Evolutionary conservation across 2,888 invertebrate genomes (phyloP), one percentile per base, ranked within the genome.

Genomic region (Gandaritis pyraliata): DNA sequence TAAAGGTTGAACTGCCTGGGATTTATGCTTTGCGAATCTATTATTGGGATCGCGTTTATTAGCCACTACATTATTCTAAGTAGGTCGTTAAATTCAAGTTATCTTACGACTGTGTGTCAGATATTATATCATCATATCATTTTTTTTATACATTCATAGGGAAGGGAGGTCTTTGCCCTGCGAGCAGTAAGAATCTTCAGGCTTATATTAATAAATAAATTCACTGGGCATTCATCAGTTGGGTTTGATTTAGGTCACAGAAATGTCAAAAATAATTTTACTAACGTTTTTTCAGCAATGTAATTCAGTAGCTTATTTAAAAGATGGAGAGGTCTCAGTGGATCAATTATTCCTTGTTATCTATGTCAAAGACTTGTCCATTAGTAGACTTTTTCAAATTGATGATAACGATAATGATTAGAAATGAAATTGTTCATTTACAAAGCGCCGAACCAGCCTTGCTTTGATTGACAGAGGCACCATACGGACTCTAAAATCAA

Each of bases 11-110:
- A 73, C 72, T 73, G 75, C 68, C 73, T 71, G 76, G 76, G 78
- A 83, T 83, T 82, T 82, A 82, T 81, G 79, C 75, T 75, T 72
- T 66, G 69, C 72, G 78, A 82, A 81, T 80, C 82, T 81, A 81
- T 78, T 81, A 82, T 82, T 80, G 76, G 75, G 71, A 72, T 70
- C 69, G 65, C 66, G 67, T 59, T 72, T 78, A 75, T 76, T 75
- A 77, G 76, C 72, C 61, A 66, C 71, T 75, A 73, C 73, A 68
- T 76, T 73, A 73, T 71, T 71, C 65, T 72, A 72, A 75, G 72
- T 71, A 71, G 72, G 69, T 69, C 61, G 66, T 66, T 67, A 62
- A 70, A 69, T 73, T 66, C 66, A 69, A 33, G 64, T 66, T 64
- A 66, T 69, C 58, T 55, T 63, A 60, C 58, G 57, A 29, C 33